These are phyloP conservation scores for Helicolenus hilgendorfi DNA, from an alignment of 2,797 vertebrate species.

Conservation along the genomic window DNA sequence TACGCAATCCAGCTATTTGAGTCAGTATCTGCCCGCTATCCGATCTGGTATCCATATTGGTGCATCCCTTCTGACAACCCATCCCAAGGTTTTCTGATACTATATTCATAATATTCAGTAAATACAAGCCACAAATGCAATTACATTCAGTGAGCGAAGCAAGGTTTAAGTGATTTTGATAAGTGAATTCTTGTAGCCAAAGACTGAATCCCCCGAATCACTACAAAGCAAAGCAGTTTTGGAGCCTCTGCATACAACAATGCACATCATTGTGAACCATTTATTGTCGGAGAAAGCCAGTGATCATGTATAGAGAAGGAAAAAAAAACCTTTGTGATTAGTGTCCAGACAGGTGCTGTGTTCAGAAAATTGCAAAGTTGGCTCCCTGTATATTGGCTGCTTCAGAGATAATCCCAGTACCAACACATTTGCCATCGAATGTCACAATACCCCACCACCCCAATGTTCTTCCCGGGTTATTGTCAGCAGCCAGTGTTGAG, in stretches of 20 bases:
- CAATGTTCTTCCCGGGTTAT: conserved; percentile 54
- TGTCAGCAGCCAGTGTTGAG: conserved; percentile 53
- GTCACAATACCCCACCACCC: conserved; percentile 62
- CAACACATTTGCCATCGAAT: conserved; percentile 66
- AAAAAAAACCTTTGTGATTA: conserved; percentile 45
- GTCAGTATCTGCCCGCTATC: no score
- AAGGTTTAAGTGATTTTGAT: background rate
- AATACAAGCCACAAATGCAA: background rate
- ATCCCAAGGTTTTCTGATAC: background rate
- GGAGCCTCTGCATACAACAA: conserved; percentile 3
- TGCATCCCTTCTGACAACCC: background rate
- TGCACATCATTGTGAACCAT: conserved; percentile 13
- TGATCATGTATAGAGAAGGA: conserved; percentile 28
- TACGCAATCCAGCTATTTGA: no score
- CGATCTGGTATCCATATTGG: no score
- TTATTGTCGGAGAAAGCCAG: conserved; percentile 19
- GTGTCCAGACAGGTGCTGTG: conserved; percentile 45
- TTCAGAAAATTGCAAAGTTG: conserved; percentile 59
- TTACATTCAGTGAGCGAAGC: background rate
- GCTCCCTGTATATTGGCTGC: conserved; percentile 43
- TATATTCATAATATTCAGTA: conserved; percentile 1
- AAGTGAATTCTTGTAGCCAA: background rate
- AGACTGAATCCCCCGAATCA: conserved; percentile 1
- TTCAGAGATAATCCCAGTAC: conserved; percentile 56
- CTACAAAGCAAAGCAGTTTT: background rate